These are phyloP conservation scores for Anticlea derivata DNA, from an alignment of 2,888 invertebrate genomes.

Conservation along the genomic window DNA sequence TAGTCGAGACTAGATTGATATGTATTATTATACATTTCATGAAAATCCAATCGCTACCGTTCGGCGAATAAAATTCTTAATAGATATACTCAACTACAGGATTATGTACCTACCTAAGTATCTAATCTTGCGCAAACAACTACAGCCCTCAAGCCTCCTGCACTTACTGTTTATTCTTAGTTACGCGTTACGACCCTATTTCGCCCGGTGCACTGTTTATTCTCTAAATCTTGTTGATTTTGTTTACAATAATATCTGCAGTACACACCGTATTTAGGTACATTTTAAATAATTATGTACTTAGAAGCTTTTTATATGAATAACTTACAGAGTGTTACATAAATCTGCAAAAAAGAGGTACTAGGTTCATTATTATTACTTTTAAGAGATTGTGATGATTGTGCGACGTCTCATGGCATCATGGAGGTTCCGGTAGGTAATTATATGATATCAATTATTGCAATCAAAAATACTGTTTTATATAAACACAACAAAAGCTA, in stretches of 20 bases:
- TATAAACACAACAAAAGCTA: too few species aligned
- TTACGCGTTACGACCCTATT: slow-evolving; percentile 61
- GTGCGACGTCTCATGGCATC: too few species aligned
- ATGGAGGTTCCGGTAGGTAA: too few species aligned
- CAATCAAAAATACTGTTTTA: too few species aligned
- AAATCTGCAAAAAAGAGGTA: too few species aligned
- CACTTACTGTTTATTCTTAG: slow-evolving; percentile 66
- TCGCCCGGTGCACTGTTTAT: slow-evolving; percentile 50
- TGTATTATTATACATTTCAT: slow-evolving; percentile 28
- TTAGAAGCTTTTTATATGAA: slow-evolving; percentile 24
- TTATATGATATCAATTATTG: too few species aligned
- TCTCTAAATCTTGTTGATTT: slow-evolving; percentile 52
- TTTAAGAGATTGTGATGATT: too few species aligned
- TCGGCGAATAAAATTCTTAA: slow-evolving; percentile 45
- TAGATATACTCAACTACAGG: slow-evolving; percentile 48
- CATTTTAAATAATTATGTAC: slow-evolving; percentile 25
- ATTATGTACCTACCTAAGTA: slow-evolving; percentile 65
- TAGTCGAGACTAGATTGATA: slow-evolving; percentile 51
- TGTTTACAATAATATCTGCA: slow-evolving; percentile 44
- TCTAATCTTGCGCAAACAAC: slow-evolving; percentile 68
- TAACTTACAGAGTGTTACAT: neutral
- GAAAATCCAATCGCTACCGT: slow-evolving; percentile 31
- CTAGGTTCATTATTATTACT: too few species aligned
- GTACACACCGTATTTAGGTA: slow-evolving; percentile 24
- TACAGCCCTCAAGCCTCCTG: slow-evolving; percentile 47